Percentiles rank a stretch among this genome's conserved stretches.
phyloP scores from a whole-genome alignment of 2,797 vertebrate genomes.

The Lindbergichthys nudifrons region DNA sequence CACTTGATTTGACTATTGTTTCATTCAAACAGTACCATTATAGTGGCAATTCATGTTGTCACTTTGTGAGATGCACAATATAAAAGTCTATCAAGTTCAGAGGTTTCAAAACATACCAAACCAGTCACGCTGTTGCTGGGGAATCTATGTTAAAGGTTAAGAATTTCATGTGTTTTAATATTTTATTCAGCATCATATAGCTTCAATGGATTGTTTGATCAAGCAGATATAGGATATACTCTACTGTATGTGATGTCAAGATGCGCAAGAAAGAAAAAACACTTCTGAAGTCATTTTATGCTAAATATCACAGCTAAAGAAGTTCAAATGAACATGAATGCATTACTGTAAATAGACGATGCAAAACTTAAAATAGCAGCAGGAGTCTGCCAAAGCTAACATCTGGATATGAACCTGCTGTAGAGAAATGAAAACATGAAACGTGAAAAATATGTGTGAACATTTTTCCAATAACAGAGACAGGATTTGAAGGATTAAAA shows the following conservation, averaged over 20 bases:
- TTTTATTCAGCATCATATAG: conserved; percentile 5
- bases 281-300: conserved; percentile 1
- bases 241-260: conserved; percentile 5
- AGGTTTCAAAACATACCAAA: conserved; percentile 8
- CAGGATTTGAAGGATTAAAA: conserved; percentile 6
- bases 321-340: background rate
- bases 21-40: background rate
- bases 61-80: background rate
- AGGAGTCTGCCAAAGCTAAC: conserved; percentile 3
- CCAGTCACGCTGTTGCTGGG: background rate
- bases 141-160: background rate
- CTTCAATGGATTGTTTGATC: conserved; percentile 20
- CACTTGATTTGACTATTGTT: background rate
- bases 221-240: background rate
- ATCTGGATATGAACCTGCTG: background rate
- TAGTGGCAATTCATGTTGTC: background rate
- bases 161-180: background rate
- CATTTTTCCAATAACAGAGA: background rate
- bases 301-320: background rate
- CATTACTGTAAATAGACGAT: background rate
- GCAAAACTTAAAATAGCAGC: background rate
- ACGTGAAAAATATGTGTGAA: background rate
- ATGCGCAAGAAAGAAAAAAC: background rate
- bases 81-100: background rate
- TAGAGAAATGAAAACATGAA: conserved; percentile 1